These are phyloP conservation scores for Neodiprion virginianus DNA, from an alignment of 1,140 invertebrate species.

Conservation along the genomic window DNA sequence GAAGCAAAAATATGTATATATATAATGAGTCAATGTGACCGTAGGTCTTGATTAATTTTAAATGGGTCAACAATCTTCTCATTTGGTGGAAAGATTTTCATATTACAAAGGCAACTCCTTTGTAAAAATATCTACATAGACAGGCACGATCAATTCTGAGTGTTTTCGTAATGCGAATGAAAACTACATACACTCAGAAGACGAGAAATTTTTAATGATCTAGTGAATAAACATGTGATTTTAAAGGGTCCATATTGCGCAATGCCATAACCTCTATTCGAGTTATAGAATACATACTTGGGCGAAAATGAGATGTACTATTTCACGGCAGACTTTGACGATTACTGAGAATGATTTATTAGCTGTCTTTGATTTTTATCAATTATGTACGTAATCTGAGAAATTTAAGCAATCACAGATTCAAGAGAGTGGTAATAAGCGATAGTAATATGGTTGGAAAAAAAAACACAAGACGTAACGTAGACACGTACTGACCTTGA, in stretches of 20 bases:
- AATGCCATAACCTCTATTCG: constrained; percentile 5
- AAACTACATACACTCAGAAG: neutral
- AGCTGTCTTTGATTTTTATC: neutral
- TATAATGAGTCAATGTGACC: too few relatives aligned
- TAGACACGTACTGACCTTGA: neutral
- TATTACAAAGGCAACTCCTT: neutral
- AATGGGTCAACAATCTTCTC: too few relatives aligned
- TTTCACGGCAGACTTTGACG: neutral
- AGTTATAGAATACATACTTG: neutral
- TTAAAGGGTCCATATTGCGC: constrained; percentile 9
- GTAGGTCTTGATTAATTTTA: too few relatives aligned
- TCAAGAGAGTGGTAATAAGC: neutral
- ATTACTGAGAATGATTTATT: neutral
- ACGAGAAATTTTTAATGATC: neutral
- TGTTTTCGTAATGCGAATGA: neutral
- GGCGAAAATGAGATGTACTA: neutral
- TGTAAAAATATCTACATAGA: neutral
- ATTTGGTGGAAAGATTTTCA: neutral
- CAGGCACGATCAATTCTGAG: too few relatives aligned
- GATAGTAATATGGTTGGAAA: neutral
- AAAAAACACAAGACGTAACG: neutral
- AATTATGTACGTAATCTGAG: neutral
- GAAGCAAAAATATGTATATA: too few relatives aligned
- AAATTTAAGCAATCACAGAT: neutral
- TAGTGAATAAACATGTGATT: neutral